A percentile compares a stretch with the other conserved stretches of the same genome.
phyloP scores from a whole-genome alignment of 2,113 vertebrate genomes.

The Pseudopipra pipra region DNA sequence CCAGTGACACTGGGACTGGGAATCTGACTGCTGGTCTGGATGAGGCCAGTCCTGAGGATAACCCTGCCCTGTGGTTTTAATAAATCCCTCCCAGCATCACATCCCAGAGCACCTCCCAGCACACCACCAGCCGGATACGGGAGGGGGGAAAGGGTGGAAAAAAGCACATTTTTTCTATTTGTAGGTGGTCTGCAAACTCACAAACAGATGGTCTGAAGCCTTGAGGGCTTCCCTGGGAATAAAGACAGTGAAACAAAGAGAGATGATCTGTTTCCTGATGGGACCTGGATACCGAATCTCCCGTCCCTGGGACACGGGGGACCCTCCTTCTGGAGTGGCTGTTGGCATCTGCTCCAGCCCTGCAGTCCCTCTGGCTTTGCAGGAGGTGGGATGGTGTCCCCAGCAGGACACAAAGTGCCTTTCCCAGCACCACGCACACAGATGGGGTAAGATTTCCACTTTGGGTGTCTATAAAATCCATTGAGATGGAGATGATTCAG shows the following conservation, averaged over 20 bases:
- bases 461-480: not conserved
- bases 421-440: not conserved
- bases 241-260: too few species aligned
- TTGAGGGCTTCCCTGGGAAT: not conserved
- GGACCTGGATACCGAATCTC: not conserved
- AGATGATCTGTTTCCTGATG: not conserved
- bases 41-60: not conserved
- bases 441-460: not conserved
- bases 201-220: not conserved
- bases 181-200: not conserved
- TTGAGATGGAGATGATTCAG: not conserved
- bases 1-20: not conserved
- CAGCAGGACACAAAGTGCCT: not conserved
- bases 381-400: not conserved
- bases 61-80: not conserved
- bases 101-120: not conserved
- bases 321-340: not conserved
- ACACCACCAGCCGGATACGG: not conserved
- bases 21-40: not conserved
- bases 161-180: not conserved
- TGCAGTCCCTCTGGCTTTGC: not conserved
- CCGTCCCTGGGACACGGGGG: not conserved
- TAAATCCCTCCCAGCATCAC: not conserved
- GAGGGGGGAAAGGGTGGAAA: fast-evolving
- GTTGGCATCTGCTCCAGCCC: too few species aligned